Evolutionary conservation across 2,888 invertebrate species (phyloP).

Genomic region (Caenorhabditis afra): DNA sequence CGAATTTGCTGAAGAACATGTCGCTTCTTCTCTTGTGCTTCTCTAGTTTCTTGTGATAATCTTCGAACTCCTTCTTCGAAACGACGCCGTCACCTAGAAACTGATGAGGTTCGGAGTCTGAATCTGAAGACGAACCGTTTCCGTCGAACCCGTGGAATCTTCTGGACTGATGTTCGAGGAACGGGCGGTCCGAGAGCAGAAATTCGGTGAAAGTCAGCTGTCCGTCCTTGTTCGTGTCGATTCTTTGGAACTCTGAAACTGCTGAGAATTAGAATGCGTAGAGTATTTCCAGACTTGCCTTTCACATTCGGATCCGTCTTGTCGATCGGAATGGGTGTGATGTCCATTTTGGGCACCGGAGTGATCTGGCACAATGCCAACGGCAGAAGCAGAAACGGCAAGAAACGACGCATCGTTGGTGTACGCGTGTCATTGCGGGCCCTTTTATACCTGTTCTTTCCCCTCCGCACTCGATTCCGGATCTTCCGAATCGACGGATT

Average conservation of each 20-base stretch:
- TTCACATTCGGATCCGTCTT: conserved; percentile 74
- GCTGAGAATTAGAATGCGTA: not conserved
- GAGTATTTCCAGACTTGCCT: conserved; percentile 55
- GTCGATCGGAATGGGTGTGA: conserved; percentile 77
- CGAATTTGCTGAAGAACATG: conserved; percentile 61
- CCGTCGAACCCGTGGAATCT: conserved; percentile 61
- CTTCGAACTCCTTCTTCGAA: conserved; percentile 73
- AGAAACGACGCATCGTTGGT: conserved; percentile 33
- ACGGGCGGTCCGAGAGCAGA: conserved; percentile 74
- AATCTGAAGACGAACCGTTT: conserved; percentile 46
- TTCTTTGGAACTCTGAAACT: conserved; percentile 74
- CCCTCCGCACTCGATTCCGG: conserved; percentile 29
- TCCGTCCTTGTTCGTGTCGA: conserved; percentile 74
- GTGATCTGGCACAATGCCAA: conserved; percentile 58
- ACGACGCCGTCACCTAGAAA: conserved; percentile 70
- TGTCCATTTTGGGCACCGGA: conserved; percentile 68
- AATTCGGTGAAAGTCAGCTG: conserved; percentile 77
- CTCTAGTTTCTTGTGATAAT: conserved; percentile 70
- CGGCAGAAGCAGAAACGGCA: conserved; percentile 26
- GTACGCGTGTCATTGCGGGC: not conserved
- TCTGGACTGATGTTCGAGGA: conserved; percentile 69
- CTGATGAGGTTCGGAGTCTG: not conserved
- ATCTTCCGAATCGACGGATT: conserved; percentile 11
- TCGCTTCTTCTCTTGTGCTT: conserved; percentile 56
- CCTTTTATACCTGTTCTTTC: conserved; percentile 30